These are phyloP conservation scores for Pseudopleuronectes americanus DNA, from an alignment of 2,797 vertebrate genomes.

Conservation along the genomic window DNA sequence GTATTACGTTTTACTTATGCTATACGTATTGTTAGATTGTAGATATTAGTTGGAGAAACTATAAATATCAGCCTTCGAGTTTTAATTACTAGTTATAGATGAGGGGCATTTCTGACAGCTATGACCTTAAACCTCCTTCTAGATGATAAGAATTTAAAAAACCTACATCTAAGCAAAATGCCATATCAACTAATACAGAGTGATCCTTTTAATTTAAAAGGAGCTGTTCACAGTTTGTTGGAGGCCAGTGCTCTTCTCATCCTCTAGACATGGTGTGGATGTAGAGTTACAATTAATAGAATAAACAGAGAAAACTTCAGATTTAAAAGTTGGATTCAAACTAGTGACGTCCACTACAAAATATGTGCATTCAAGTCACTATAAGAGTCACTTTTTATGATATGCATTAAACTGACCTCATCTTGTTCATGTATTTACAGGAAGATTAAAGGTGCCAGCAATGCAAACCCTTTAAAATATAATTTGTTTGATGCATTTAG, in stretches of 20 bases:
- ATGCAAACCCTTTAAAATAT: no score
- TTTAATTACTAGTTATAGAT: background rate
- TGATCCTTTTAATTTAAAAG: background rate
- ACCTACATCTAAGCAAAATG: background rate
- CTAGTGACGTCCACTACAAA: constrained; percentile 4
- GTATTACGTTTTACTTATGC: background rate
- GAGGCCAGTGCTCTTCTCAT: background rate
- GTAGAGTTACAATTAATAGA: constrained; percentile 1
- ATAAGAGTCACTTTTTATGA: background rate
- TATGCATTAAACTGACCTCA: no score
- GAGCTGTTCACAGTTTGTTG: background rate
- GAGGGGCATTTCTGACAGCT: background rate
- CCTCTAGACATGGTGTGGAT: background rate
- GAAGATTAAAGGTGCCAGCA: no score
- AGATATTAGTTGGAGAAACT: no score
- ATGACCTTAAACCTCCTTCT: background rate
- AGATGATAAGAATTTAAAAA: background rate
- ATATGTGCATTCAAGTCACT: constrained; percentile 2
- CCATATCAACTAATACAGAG: background rate
- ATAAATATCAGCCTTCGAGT: background rate
- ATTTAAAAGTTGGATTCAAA: background rate
- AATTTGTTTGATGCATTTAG: background rate
- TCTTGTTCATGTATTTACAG: no score
- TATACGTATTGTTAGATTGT: no score
- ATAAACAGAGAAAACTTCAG: background rate